Base-by-base conservation (phyloP, 2,888 invertebrate genomes). In the Rhagium mordax region DNA sequence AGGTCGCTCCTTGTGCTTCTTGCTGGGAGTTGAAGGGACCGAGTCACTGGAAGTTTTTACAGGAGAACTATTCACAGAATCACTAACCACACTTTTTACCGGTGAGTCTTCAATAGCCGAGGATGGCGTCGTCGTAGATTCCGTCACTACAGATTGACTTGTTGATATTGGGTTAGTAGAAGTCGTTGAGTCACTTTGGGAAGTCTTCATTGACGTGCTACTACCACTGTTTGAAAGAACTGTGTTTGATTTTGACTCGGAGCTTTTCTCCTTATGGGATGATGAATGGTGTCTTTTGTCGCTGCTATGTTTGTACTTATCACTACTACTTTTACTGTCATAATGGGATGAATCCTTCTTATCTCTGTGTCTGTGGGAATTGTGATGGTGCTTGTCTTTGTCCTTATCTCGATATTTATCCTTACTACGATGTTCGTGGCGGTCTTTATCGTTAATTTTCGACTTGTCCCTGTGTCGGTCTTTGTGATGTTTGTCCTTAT, bases 1-100 rank as follows among this genome's bases (percentile, higher is more conserved):
- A 1, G 81, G 71, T 74, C 83, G 83, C 47, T 83, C 81, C 18
- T 81, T 79, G 20, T 76, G 78, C 77, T 84, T 85, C 57, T 79
- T 81, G 18, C 76, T 57, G 1, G 79, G 75, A 8, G 69, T 49
- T 16, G 59, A 18, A 10, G 18, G 27, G 13, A 51, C 55, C 13
- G 72, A 70, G 15, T 72, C 70, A 65, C 74, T 74, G 4, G 71
- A 59, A 15, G 62, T 75, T 79, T 81, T 82, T 61, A 80, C 78
- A 53, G 80, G 76, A 21, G 79, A 76, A 72, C n/a, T 29, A 48
- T 7, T 70, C 13, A 55, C 49, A 24, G 60, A 66, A 21, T 74
- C 70, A 53, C 48, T 65, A 16, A 16, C 27, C 4, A 60, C 53
- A 69, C 47, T 69, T 68, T 71, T 71, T 10, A 29, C 7, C 8